Base-by-base conservation (phyloP, 2,888 invertebrate species). In the Carterocephalus palaemon region DNA sequence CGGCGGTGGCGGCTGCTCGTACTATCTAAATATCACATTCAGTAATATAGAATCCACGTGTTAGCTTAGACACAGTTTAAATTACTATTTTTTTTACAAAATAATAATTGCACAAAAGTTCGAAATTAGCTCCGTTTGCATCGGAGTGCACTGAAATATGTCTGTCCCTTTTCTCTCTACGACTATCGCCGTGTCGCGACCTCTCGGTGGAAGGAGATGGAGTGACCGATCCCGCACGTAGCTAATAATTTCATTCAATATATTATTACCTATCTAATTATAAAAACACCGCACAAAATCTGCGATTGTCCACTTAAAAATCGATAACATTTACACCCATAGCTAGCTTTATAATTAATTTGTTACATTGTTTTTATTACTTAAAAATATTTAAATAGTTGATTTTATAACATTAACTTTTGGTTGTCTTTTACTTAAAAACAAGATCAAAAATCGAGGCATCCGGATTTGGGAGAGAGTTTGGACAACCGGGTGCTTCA, bases 221-320 rank as follows among this genome's bases (percentile, higher is more conserved):
- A 59, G 66, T 68, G 69, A 70, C 67, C 72, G 70, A 67, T 71
- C 75, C 70, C 72, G 71, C 75, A 45, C 78, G 69, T 74, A 78
- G 75, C 78, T 79, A 81, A 79, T 82, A 78, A 84, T 84, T 83
- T 83, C 85, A 81, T 87, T 86, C 85, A 86, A 86, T 86, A 86
- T 86, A 86, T 87, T 85, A 84, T 87, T 86, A 85, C 88, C 88
- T 88, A 88, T 84, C 88, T 88, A 88, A 84, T 83, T 87, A 85
- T 83, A 85, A 86, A 86, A 88, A 86, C 84, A 79, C 81, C 81
- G 84, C 87, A 82, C 85, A 84, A 85, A 83, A 83, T 78, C 75
- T 84, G 80, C 82, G 83, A 80, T 81, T 76, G 77, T 79, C 77
- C 76, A 85, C 84, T 85, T 84, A 85, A 79, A 82, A 83, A 83